Conservation (phyloP, 1,140 invertebrate species). For the Mycetomoellerius zeteki region DNA sequence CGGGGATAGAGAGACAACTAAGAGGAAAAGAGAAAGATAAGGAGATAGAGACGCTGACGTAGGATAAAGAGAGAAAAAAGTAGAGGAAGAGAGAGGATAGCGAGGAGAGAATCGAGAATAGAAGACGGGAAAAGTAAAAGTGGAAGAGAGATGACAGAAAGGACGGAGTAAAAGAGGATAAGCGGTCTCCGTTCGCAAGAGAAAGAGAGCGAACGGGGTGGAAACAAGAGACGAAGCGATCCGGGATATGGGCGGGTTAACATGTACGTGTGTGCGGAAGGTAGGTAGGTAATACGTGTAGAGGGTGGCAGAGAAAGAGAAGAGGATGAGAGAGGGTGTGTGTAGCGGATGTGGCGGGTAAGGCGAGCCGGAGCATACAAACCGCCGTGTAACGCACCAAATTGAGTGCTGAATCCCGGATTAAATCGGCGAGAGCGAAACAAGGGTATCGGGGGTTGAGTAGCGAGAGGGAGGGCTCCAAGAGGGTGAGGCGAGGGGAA, state of each 20-base stretch:
- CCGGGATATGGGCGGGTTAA: constrained; percentile 39
- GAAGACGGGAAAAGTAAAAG: constrained; percentile 21
- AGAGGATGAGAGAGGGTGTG: constrained; percentile 20
- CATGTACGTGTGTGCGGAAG: constrained; percentile 1
- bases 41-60: neutral
- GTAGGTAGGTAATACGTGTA: constrained; percentile 49
- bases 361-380: constrained; percentile 78
- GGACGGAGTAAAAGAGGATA: constrained; percentile 33
- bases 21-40: constrained; percentile 32
- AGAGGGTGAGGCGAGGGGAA: constrained; percentile 3
- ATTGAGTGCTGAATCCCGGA: constrained; percentile 87
- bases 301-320: constrained; percentile 46
- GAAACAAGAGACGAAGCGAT: constrained; percentile 53
- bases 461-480: constrained; percentile 32
- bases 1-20: constrained; percentile 38
- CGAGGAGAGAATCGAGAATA: too few species aligned
- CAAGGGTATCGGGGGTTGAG: constrained; percentile 64
- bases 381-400: constrained; percentile 86
- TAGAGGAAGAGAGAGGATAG: neutral
- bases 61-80: constrained; percentile 17
- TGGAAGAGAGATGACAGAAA: constrained; percentile 10
- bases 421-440: constrained; percentile 81
- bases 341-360: constrained; percentile 69
- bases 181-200: constrained; percentile 42
- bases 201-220: constrained; percentile 32